Conservation (phyloP, 2,797 vertebrate genomes). For the Tachyglossus aculeatus region DNA sequence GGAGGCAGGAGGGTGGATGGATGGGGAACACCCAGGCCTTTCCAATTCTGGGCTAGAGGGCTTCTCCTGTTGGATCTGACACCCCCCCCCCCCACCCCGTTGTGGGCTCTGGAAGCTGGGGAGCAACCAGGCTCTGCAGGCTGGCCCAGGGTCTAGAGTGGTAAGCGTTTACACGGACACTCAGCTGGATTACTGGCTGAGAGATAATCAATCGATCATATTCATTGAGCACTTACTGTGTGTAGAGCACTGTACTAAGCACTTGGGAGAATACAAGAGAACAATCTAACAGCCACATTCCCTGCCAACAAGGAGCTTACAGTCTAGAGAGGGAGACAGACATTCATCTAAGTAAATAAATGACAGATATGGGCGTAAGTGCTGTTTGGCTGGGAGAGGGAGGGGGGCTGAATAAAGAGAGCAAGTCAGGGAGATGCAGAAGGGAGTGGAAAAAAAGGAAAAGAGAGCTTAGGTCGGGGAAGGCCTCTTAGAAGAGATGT, state of each 20-base stretch:
- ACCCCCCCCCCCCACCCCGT: neutral
- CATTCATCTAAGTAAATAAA: too few species aligned
- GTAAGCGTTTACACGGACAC: neutral
- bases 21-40: neutral
- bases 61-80: neutral
- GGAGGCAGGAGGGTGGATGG: neutral
- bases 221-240: fast-evolving
- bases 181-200: too few species aligned
- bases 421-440: too few species aligned
- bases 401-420: too few species aligned
- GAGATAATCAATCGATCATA: too few species aligned
- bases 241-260: fast-evolving
- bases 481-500: too few species aligned
- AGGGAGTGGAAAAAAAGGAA: too few species aligned
- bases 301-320: too few species aligned
- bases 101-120: neutral
- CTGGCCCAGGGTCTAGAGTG: neutral
- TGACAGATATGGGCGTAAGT: too few species aligned
- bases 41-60: neutral
- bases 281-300: neutral
- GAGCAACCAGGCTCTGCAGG: fast-evolving
- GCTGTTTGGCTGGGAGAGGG: too few species aligned
- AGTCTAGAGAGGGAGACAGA: too few species aligned
- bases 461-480: too few species aligned
- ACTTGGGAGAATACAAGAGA: fast-evolving